phyloP scores from a whole-genome alignment of 2,888 invertebrate species.

The Anticlea derivata region DNA sequence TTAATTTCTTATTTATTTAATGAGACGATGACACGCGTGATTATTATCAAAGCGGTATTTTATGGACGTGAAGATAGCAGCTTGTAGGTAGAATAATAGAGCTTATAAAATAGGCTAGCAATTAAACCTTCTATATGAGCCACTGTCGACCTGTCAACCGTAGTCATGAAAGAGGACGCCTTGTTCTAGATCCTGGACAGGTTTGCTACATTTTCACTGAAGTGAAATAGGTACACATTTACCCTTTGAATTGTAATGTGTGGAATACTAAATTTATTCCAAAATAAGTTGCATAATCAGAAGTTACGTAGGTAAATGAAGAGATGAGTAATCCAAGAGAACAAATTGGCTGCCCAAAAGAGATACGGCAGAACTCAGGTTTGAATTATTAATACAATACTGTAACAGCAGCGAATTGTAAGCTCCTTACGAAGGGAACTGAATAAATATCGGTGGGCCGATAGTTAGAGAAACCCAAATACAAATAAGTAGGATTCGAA shows the following conservation, averaged over 20 bases:
- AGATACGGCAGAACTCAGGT: constrained; percentile 62
- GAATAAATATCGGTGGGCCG: constrained; percentile 67
- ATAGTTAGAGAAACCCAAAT: constrained; percentile 55
- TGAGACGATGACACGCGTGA: not conserved
- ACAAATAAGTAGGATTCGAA: constrained; percentile 38
- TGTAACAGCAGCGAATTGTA: constrained; percentile 70
- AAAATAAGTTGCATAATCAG: constrained; percentile 28
- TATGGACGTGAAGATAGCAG: not conserved
- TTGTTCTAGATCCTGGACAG: not conserved
- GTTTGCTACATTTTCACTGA: not conserved
- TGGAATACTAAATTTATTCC: constrained; percentile 5
- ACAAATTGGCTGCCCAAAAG: constrained; percentile 66
- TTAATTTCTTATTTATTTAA: constrained; percentile 13
- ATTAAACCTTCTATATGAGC: constrained; percentile 1
- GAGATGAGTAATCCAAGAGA: constrained; percentile 55
- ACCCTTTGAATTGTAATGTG: constrained; percentile 13
- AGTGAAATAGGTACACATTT: not conserved
- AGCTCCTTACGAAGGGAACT: constrained; percentile 75
- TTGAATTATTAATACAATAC: constrained; percentile 78
- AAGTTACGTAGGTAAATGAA: constrained; percentile 47
- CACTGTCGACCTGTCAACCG: not conserved
- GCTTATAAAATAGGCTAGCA: not conserved
- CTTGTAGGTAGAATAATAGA: not conserved
- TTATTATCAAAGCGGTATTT: constrained; percentile 1
- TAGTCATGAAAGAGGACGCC: not conserved